Evolutionary conservation across 2,113 vertebrate species (phyloP).

Genomic region (Lontra canadensis): DNA sequence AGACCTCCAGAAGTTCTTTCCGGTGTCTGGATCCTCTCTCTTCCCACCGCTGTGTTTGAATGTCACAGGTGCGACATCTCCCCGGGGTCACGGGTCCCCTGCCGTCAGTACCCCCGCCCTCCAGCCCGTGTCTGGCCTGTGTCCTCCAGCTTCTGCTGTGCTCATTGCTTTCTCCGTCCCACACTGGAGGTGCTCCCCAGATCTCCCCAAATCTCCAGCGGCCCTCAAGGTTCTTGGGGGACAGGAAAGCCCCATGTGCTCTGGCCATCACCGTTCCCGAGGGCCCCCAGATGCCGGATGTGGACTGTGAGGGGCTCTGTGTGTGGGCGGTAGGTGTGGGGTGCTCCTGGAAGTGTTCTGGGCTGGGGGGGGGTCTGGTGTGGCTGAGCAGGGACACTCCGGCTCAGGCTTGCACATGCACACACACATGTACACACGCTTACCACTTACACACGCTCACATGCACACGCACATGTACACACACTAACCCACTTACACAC

Average conservation of each 20-base stretch:
- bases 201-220: not conserved
- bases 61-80: not conserved
- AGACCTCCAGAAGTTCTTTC: not conserved
- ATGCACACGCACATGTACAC: too few species aligned
- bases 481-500: too few species aligned
- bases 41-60: not conserved
- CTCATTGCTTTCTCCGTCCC: too few species aligned
- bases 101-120: accelerated
- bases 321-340: not conserved
- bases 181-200: accelerated
- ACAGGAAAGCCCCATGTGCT: too few species aligned
- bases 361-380: not conserved
- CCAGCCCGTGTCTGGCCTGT: not conserved
- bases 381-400: not conserved
- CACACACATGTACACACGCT: too few species aligned
- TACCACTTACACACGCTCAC: too few species aligned
- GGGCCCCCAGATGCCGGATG: not conserved
- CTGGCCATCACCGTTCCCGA: too few species aligned
- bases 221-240: not conserved
- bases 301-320: not conserved
- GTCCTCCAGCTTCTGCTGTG: not conserved
- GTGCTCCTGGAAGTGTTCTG: too few species aligned
- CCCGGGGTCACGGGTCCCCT: not conserved
- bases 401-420: not conserved
- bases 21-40: not conserved